Evolutionary conservation across 1,140 invertebrate genomes (phyloP), one percentile per base, ranked within the genome.

Genomic region (Stegodyphus mimosarum): DNA sequence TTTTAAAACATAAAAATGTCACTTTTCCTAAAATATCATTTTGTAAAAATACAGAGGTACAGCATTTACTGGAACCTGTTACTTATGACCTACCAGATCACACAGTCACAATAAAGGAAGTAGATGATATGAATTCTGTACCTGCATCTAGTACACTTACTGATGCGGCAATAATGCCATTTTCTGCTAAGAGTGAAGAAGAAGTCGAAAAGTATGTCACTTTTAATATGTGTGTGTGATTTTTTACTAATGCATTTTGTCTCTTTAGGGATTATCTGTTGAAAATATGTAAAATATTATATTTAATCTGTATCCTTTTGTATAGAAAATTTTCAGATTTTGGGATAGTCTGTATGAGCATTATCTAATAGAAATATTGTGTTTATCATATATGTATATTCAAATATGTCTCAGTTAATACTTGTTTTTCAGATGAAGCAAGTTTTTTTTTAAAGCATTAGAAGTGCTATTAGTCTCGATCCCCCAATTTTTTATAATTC

Each of bases 21-120:
- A 10, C 33, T 33, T 33, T 33, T 33, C 33, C 33, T 33, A 33
- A 33, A 33, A 3, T 33, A 33, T 33, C 1, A 33, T 33, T 33
- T 33, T 33, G 33, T 33, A 33, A 33, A 33, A 33, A 60, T 78
- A 0, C 49, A 78, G 83, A 86, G 51, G 11, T 86, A 7, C 33
- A 78, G 15, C 83, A 86, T 66, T 52, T 86, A 6, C 10, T 86
- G 51, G 69, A 86, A 52, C 74, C 83, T 15, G 50, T 66, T 5
- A 72, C 69, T 10, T 78, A 78, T 18, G 83, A 86, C 48, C 52
- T 86, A 15, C 83, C 83, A 15, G 75, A 86, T 64, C 83, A 86
- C 51, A 86, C 83, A n/a, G 83, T 86, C 6, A 86, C 83, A 5
- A 72, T 86, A 7, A 78, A 67, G 52, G 15, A 86, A 48, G n/a